Percentiles rank a stretch among this genome's conserved stretches.
phyloP scores from a whole-genome alignment of 2,113 vertebrate species.

The Hyaena hyaena region DNA sequence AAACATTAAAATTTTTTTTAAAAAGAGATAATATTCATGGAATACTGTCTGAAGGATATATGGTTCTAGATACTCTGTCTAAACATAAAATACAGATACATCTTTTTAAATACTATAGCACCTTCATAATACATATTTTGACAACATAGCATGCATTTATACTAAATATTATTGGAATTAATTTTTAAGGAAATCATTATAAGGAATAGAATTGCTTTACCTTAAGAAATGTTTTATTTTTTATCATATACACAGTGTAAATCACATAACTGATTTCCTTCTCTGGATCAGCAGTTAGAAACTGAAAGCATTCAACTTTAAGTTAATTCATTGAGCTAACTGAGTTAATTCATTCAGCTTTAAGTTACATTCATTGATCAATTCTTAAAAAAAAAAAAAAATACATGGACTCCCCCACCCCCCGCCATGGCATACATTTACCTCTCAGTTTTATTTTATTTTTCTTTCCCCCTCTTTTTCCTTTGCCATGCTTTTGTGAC shows the following conservation, averaged over 20 bases:
- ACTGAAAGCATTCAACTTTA: not conserved
- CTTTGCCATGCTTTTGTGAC: constrained; percentile 41
- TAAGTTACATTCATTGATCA: not conserved
- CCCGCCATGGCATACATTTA: not conserved
- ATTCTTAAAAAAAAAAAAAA: not conserved
- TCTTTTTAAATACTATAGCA: not conserved
- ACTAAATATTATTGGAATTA: not conserved
- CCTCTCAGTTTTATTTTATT: not conserved
- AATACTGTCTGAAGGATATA: not conserved
- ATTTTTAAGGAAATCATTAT: constrained; percentile 16
- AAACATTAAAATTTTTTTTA: too few species aligned
- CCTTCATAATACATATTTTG: constrained; percentile 13
- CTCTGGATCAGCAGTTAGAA: not conserved
- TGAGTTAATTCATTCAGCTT: too few species aligned
- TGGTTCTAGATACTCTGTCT: not conserved
- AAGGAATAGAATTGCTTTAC: not conserved
- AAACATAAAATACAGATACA: not conserved
- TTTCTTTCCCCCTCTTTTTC: not conserved
- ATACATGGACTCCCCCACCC: not conserved
- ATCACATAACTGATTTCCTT: not conserved
- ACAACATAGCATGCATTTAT: not conserved
- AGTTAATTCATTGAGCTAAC: too few species aligned
- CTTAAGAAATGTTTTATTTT: not conserved
- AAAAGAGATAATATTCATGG: not conserved
- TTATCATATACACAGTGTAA: not conserved